Percentiles rank a stretch among this genome's conserved stretches.
phyloP scores from a whole-genome alignment of 2,888 invertebrate genomes.

The Reticulitermes lucifugus region DNA sequence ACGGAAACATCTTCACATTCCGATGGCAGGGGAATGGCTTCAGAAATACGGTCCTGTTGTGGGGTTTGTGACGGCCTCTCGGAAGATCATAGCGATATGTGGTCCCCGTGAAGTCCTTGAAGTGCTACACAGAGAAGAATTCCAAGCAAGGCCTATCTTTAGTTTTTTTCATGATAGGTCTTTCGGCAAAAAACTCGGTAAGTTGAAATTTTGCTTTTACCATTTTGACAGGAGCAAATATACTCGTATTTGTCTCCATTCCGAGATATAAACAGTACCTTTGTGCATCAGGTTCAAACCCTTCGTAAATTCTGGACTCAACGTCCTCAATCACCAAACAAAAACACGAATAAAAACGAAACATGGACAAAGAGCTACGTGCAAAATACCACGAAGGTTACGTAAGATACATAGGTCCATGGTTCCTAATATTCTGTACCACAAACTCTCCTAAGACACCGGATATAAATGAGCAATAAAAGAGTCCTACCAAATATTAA shows the following conservation, averaged over 20 bases:
- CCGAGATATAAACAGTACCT: too few relatives aligned
- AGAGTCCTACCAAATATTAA: too few relatives aligned
- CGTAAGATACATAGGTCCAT: too few relatives aligned
- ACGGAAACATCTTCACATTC: conserved; percentile 49
- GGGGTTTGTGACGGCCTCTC: conserved; percentile 50
- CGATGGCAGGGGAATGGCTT: conserved; percentile 48
- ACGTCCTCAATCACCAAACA: too few relatives aligned
- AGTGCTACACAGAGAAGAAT: conserved; percentile 53
- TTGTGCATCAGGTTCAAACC: too few relatives aligned
- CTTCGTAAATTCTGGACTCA: too few relatives aligned
- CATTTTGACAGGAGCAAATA: background rate
- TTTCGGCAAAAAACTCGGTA: conserved; percentile 45
- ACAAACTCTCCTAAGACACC: too few relatives aligned
- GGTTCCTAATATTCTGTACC: too few relatives aligned
- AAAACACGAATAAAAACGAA: too few relatives aligned
- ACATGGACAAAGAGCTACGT: too few relatives aligned
- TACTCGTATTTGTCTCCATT: background rate
- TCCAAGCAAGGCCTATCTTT: conserved; percentile 52
- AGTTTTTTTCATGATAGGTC: conserved; percentile 36
- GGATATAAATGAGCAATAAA: too few relatives aligned
- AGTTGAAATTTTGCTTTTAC: background rate
- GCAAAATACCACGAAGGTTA: too few relatives aligned
- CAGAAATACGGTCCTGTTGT: conserved; percentile 53
- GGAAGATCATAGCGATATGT: conserved; percentile 47
- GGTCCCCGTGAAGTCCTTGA: conserved; percentile 52